These are phyloP conservation scores for Lagopus muta DNA, from an alignment of 2,113 vertebrate genomes.

Conservation along the genomic window DNA sequence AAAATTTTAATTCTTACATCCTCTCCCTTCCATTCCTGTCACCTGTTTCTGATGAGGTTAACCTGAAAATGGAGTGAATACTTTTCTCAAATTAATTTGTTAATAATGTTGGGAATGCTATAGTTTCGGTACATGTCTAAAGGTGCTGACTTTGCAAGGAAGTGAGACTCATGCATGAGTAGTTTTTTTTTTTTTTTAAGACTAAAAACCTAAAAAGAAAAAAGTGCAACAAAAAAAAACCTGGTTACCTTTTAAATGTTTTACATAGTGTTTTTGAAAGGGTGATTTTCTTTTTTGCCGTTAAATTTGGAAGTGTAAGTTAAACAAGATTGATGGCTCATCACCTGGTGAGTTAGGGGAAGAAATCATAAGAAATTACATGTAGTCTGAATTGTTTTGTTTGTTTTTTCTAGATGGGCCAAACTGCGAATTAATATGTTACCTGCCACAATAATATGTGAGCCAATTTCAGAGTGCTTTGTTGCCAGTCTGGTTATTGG, in stretches of 20 bases:
- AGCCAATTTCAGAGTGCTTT: constrained; percentile 97
- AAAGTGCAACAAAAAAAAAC: neutral
- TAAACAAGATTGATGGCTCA: neutral
- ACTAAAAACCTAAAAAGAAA: neutral
- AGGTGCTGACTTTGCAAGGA: neutral
- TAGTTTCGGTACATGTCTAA: neutral
- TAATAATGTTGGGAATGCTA: neutral
- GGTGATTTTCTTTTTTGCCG: neutral
- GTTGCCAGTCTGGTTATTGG: constrained; percentile 97
- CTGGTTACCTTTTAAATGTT: neutral
- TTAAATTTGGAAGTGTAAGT: neutral
- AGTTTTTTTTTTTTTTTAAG: neutral
- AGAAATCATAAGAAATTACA: neutral
- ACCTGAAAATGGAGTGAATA: neutral
- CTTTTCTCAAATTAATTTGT: neutral
- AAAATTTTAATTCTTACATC: constrained; percentile 16
- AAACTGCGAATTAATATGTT: constrained; percentile 98
- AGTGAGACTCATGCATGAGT: neutral
- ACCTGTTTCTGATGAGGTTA: neutral
- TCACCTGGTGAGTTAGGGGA: neutral
- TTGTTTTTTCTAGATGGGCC: constrained; percentile 86
- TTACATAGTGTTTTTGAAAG: neutral
- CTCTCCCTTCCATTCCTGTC: neutral
- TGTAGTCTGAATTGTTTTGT: neutral
- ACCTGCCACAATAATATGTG: constrained; percentile 92